Evolutionary conservation across 1,140 invertebrate species (phyloP).

Genomic region (Dufourea novaeangliae): DNA sequence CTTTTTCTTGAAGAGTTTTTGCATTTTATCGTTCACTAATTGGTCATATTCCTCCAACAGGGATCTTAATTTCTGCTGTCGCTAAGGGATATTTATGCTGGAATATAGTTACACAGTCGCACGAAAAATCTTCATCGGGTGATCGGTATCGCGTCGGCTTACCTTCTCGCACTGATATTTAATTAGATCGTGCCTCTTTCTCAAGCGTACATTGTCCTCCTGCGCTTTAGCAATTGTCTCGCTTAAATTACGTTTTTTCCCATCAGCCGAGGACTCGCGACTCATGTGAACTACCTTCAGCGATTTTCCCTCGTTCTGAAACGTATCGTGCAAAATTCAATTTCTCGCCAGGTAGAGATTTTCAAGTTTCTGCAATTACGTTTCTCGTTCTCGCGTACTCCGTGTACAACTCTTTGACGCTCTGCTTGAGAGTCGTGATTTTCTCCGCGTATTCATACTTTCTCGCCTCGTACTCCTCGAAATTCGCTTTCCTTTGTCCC

Average conservation of each 20-base stretch:
- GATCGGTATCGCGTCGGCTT: slow-evolving; percentile 29
- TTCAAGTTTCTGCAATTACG: slow-evolving; percentile 66
- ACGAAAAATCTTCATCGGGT: slow-evolving; percentile 3
- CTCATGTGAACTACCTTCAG: slow-evolving; percentile 70
- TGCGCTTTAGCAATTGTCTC: slow-evolving; percentile 85
- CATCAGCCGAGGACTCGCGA: slow-evolving; percentile 70
- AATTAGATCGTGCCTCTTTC: slow-evolving; percentile 89
- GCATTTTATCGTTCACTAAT: slow-evolving; percentile 78
- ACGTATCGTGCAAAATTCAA: slow-evolving; percentile 14
- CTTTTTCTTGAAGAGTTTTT: slow-evolving; percentile 76
- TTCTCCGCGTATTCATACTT: slow-evolving; percentile 87
- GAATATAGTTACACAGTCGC: not conserved
- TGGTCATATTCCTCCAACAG: slow-evolving; percentile 84
- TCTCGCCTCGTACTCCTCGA: slow-evolving; percentile 89
- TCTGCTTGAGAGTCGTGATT: slow-evolving; percentile 87
- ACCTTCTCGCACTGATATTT: slow-evolving; percentile 85
- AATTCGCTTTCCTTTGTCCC: slow-evolving; percentile 91
- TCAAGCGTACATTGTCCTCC: slow-evolving; percentile 88
- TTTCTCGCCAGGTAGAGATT: not conserved
- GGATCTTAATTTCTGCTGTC: slow-evolving; percentile 82
- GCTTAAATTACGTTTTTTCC: slow-evolving; percentile 79
- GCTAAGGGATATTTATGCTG: slow-evolving; percentile 61
- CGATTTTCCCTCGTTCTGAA: slow-evolving; percentile 77
- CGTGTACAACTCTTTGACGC: slow-evolving; percentile 85
- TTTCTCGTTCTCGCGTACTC: slow-evolving; percentile 84